Evolutionary conservation across 2,797 vertebrate species (phyloP).

Genomic region (Poliocrania exsul): DNA sequence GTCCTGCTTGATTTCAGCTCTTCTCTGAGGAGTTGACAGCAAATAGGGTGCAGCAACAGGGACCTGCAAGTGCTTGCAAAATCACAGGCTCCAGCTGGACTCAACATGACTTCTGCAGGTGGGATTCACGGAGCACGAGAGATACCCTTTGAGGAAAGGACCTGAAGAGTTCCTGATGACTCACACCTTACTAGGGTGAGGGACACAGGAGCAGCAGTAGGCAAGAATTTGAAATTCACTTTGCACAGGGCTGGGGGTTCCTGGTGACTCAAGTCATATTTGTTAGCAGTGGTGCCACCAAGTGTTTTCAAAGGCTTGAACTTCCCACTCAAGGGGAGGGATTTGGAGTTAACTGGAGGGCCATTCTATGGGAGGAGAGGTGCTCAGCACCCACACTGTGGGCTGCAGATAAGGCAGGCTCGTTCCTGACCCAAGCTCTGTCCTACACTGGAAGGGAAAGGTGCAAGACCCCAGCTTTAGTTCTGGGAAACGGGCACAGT

Average conservation of each 20-base stretch:
- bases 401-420: not conserved
- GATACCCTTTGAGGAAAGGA: not conserved
- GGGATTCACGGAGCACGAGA: not conserved
- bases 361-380: not conserved
- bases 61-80: not conserved
- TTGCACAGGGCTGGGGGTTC: not conserved
- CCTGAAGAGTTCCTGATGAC: not conserved
- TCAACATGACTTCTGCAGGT: not conserved
- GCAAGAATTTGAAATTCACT: not conserved
- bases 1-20: not conserved
- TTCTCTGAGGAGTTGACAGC: not conserved
- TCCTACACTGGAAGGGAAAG: not conserved
- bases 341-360: not conserved
- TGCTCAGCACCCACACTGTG: not conserved
- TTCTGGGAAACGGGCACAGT: not conserved
- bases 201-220: not conserved
- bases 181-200: not conserved
- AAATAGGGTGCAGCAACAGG: not conserved
- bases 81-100: not conserved
- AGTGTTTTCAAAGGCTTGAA: not conserved
- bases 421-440: not conserved
- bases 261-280: conserved; percentile 1
- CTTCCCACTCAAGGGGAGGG: not conserved
- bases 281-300: not conserved
- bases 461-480: not conserved